Base-by-base conservation (phyloP, 2,888 invertebrate genomes). In the Folsomia manolachei region DNA sequence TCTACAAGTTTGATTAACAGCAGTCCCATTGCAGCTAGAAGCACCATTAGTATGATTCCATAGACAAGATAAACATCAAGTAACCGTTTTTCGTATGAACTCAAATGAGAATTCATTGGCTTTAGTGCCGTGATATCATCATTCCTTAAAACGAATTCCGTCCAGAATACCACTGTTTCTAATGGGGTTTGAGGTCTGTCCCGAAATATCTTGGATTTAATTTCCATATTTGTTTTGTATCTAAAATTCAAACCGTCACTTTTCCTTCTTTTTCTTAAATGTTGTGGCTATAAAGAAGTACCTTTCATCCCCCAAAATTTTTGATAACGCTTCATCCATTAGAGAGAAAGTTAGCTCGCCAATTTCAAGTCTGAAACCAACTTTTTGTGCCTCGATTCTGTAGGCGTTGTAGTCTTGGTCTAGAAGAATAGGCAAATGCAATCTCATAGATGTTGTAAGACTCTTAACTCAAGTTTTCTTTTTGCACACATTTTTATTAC, bases 401-500 rank as follows among this genome's bases (percentile, higher is more conserved):
- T 75, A 77, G 1, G 77, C 79, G 53, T 79, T 80, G 69, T 74
- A 80, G 53, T 80, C 77, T 62, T 81, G 81, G 52, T 81, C 81
- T 66, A 21, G 2, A 23, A 24, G 7, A 21, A 51, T 14, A 63
- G 18, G 18, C 51, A 19, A n/a, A 56, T 19, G 4, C 56, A 56
- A n/a, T 56, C 21, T 19, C 19, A 18, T 56, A 4, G 4, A 56
- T 14, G 56, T 56, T 7, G 4, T 56, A 56, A n/a, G n/a, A n/a
- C n/a, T n/a, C n/a, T n/a, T n/a, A n/a, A n/a, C n/a, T n/a, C n/a
- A n/a, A n/a, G n/a, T n/a, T n/a, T n/a, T n/a, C n/a, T n/a, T n/a
- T n/a, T n/a, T n/a, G n/a, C n/a, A n/a, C n/a, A n/a, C n/a, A n/a
- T n/a, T n/a, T 56, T 56, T 39, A 56, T 14, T 56, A 56, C n/a